Base-by-base conservation (phyloP, 2,888 invertebrate species). In the Cataglyphis altisquamis region DNA sequence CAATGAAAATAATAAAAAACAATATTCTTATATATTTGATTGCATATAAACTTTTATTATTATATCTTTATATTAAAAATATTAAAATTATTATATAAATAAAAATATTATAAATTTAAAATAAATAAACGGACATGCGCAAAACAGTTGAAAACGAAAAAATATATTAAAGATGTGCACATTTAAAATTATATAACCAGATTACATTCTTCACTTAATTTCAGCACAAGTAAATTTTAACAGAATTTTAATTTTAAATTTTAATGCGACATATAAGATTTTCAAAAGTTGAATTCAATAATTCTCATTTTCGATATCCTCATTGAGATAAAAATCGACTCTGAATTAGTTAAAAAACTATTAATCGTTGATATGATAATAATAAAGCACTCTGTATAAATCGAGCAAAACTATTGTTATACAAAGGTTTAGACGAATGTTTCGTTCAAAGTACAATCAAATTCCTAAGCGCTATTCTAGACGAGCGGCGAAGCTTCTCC, bases 401-500 rank as follows among this genome's bases (percentile, higher is more conserved):
- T 12, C 4, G 36, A 15, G 29, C 8, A 21, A n/a, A 57, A 25
- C 29, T 36, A 18, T 36, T 8, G n/a, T 66, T 25, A 9, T 29
- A 57, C 6, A 41, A 68, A 21, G 36, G 72, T 78, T 60, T 32
- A 41, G 39, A 45, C 36, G 32, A 32, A 45, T 21, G 5, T 70
- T 70, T 57, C 41, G 45, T 57, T 57, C 57, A 41, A 25, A 9
- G 18, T 68, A 21, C 68, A 78, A 78, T 78, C n/a, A 32, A 41
- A 29, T 77, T 70, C 0, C 29, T 57, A 68, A 78, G 29, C 32
- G 41, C 2, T 57, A 21, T 52, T 60, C 45, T 45, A 70, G 78
- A 78, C 32, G 39, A 68, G n/a, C 25, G 41, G 18, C 15, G 32
- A 32, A 78, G 57, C 57, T 78, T 41, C 78, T 41, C 78, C 8